Base-by-base conservation (phyloP, 2,797 vertebrate genomes). In the Gallinago stenura region DNA sequence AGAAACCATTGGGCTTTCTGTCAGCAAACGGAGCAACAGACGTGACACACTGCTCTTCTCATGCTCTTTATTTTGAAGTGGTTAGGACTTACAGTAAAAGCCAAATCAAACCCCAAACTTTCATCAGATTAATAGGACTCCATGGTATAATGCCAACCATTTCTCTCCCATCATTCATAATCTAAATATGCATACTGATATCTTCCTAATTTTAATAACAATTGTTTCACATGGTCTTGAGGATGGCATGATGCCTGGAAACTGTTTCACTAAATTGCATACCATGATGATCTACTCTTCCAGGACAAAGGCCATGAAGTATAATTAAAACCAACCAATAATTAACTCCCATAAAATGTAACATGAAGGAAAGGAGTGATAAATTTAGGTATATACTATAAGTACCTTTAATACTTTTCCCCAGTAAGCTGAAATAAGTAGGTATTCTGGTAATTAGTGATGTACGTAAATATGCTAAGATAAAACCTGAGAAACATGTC, bases 301-400 rank as follows among this genome's bases (percentile, higher is more conserved):
- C 98, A 98, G 97, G 97, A 98, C 96, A 98, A 98, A 98, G 95
- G 94, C 84, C 96, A 93, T 97, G 95, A 98, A 98, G 95, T 97
- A 98, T 98, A 98, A 98, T 98, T 98, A 98, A 98, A 98, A 97
- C 95, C 90, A 98, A 98, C 95, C 97, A 97, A 98, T 98, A 98
- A 98, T 98, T 98, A 98, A 96, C 87, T 97, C 83, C 71, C 92
- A 96, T 98, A 97, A 97, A 98, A 97, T 89, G 86, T 92, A 97
- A 97, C 87, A 93, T 60, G 81, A 96, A 96, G 79, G 95, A 98
- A 96, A 97, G 87, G 84, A 71, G 51, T 56, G 90, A 89, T 97
- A 97, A 95, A 97, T 97, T 97, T 96, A 89, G 83, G 88, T 94
- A 96, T 95, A 96, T 94, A 96, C 69, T 96, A 72, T 87, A 95